Base-by-base conservation (phyloP, 2,888 invertebrate species). In the Artemia sinica region DNA sequence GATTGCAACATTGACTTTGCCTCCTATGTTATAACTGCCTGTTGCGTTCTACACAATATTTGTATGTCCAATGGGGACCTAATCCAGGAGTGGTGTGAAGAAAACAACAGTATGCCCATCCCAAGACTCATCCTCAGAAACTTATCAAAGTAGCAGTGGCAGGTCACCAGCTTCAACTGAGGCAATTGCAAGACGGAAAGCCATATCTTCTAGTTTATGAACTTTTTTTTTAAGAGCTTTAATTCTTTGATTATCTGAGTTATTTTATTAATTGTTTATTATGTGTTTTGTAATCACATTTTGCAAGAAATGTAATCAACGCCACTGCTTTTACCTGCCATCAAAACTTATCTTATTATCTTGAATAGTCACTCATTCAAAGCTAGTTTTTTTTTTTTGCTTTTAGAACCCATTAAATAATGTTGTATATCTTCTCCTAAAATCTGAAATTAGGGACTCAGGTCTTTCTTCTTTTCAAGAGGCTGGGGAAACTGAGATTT, bases 121-220 rank as follows among this genome's bases (percentile, higher is more conserved):
- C n/a, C n/a, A 14, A 58, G 7, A n/a, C 58, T 14, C n/a, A n/a
- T 14, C 14, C 18, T 18, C 18, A 14, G 58, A 14, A 58, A 8
- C 58, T 18, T 1, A 18, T 1, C 18, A 18, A 18, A 18, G 18
- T 18, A 18, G 18, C 58, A 58, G 58, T 58, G 58, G 58, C 8
- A 58, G 14, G n/a, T 58, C 58, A 9, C 58, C n/a, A 9, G 58
- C 8, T 14, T 14, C n/a, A n/a, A 58, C 6, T 58, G 9, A 14
- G n/a, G 14, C 58, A n/a, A 13, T 52, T 14, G 18, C 18, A 18
- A 58, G 8, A 14, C 58, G 9, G n/a, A 14, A 9, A 14, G n/a
- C n/a, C 58, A 58, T 58, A 14, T n/a, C 58, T 58, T 8, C 58
- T 58, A 14, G n/a, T 8, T 58, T 58, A n/a, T 58, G 58, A 58